Conservation (phyloP, 2,888 invertebrate species). For the Coelinius sp. region DNA sequence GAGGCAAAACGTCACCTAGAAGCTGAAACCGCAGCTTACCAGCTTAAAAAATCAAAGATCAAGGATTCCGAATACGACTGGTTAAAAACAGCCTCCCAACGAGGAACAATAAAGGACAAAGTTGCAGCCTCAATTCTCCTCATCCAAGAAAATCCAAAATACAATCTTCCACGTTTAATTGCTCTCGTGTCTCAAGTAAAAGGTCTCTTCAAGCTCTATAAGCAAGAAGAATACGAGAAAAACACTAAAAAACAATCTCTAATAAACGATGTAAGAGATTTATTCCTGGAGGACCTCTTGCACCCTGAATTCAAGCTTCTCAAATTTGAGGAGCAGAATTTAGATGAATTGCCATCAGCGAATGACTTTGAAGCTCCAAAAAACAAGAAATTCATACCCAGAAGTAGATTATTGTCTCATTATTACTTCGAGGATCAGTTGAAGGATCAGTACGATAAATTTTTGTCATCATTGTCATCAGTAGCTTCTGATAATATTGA, state of each 20-base stretch:
- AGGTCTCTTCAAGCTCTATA: constrained; percentile 81
- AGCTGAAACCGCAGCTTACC: constrained; percentile 75
- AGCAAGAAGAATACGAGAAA: constrained; percentile 66
- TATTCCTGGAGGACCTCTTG: constrained; percentile 81
- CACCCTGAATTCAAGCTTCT: constrained; percentile 78
- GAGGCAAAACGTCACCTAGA: constrained; percentile 79
- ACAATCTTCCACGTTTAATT: constrained; percentile 80
- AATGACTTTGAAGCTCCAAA: constrained; percentile 44
- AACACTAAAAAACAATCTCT: constrained; percentile 57
- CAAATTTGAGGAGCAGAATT: constrained; percentile 78
- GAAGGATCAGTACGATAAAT: constrained; percentile 83
- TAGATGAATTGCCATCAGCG: constrained; percentile 75
- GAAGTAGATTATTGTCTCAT: constrained; percentile 78
- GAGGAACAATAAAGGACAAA: constrained; percentile 88
- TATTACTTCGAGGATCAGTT: constrained; percentile 95
- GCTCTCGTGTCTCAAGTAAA: constrained; percentile 84
- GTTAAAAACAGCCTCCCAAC: constrained; percentile 83
- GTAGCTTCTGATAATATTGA: constrained; percentile 86
- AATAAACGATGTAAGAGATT: constrained; percentile 83
- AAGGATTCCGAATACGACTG: constrained; percentile 80
- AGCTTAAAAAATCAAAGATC: constrained; percentile 69
- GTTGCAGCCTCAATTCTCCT: constrained; percentile 87
- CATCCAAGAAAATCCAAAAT: constrained; percentile 87
- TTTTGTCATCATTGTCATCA: constrained; percentile 80
- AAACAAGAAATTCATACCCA: constrained; percentile 69